Evolutionary conservation across 2,113 vertebrate species (phyloP), one percentile per base, ranked within the genome.

Genomic region (Calcarius ornatus): DNA sequence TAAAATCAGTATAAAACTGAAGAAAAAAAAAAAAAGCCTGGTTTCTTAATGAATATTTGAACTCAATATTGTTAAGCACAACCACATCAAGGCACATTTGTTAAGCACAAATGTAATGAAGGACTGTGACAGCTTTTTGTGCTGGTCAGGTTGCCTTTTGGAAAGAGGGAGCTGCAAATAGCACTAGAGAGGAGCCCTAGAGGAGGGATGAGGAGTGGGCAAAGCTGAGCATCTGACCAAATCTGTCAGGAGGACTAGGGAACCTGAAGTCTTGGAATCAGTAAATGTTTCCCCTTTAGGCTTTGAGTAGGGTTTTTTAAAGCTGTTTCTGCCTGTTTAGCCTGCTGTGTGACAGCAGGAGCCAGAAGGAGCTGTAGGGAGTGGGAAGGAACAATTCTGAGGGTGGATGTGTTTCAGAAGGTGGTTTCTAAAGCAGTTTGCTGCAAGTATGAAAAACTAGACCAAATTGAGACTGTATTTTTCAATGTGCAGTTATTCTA

Each of bases 371-470:
- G 81, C 75, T 80, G 12, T 48, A 60, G n/a, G 27, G 56, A n/a
- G 68, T 92, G 59, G 80, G 86, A 90, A 89, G 61, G 22, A 93
- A 43, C 15, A 57, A 86, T 92, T 96, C 68, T 84, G 86, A 73
- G 60, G 76, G 80, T n/a, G 70, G 88, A 53, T 78, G 43, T 82
- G 37, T 88, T 95, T 95, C 76, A 86, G 71, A 88, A 90, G 82
- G 82, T 72, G 82, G 66, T 92, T 95, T 71, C 88, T 92, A n/a
- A 90, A 92, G 72, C 81, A 81, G 37, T 81, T 88, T 81, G 83
- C 64, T 81, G 59, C 60, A 61, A 73, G 38, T 79, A n/a, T 76
- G 72, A 88, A 88, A 90, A 92, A 86, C 15, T 63, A 94, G 56
- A 81, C 38, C 12, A 78, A 94, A 72, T 15, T 84, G 73, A 84